Conservation (phyloP, 2,888 invertebrate genomes). For the Sturmia bella region DNA sequence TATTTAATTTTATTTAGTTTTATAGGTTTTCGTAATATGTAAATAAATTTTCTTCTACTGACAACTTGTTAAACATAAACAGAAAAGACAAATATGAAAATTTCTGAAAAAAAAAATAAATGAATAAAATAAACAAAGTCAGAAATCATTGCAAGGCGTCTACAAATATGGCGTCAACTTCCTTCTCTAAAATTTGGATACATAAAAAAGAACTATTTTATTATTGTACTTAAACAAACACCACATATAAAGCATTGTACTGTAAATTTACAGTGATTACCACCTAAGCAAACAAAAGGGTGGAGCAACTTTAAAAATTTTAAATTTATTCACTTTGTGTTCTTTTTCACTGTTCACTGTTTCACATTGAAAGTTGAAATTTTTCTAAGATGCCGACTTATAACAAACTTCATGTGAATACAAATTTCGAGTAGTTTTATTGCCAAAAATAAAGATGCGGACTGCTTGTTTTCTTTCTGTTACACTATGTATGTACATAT, state of each 20-base stretch:
- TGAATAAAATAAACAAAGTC: not conserved
- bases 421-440: slow-evolving; percentile 61
- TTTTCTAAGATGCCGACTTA: slow-evolving; percentile 1
- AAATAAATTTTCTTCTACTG: slow-evolving; percentile 42
- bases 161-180: slow-evolving; percentile 68
- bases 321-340: not conserved
- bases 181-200: slow-evolving; percentile 38
- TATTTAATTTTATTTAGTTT: too few relatives aligned
- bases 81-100: slow-evolving; percentile 7
- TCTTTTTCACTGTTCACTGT: slow-evolving; percentile 22
- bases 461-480: slow-evolving; percentile 7
- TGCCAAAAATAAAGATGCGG: slow-evolving; percentile 16
- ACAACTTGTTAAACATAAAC: slow-evolving; percentile 62
- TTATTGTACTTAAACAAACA: slow-evolving; percentile 3
- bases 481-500: slow-evolving; percentile 30
- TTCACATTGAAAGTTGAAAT: not conserved
- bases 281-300: not conserved
- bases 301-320: too few relatives aligned
- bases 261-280: slow-evolving; percentile 17
- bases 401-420: slow-evolving; percentile 14
- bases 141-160: slow-evolving; percentile 60
- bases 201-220: slow-evolving; percentile 35
- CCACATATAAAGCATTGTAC: slow-evolving; percentile 10
- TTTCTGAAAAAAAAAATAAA: slow-evolving; percentile 3
- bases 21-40: too few relatives aligned